Conservation (phyloP, 2,797 vertebrate genomes). For the Mormyrops boulengeri region DNA sequence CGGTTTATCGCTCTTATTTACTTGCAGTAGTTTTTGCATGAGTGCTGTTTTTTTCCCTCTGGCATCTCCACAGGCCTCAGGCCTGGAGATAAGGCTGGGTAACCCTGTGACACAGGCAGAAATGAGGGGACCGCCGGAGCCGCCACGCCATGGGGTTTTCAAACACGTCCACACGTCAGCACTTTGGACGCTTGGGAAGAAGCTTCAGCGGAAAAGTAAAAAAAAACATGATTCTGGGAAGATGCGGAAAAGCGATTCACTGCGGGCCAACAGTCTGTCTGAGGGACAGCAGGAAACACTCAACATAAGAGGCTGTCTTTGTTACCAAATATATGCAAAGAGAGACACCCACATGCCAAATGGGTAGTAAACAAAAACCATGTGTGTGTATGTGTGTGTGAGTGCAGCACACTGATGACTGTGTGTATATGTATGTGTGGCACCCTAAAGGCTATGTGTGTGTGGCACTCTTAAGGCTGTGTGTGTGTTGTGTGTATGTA, state of each 20-base stretch:
- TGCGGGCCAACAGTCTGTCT: not conserved
- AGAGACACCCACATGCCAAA: not conserved
- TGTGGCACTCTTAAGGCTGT: too few species aligned
- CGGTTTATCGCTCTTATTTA: conserved; percentile 43
- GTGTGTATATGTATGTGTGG: not conserved
- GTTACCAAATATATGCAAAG: not conserved
- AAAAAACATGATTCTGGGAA: not conserved
- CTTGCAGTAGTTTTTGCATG: conserved; percentile 23
- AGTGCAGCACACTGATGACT: not conserved
- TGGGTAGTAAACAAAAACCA: not conserved
- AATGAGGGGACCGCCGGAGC: conserved; percentile 26
- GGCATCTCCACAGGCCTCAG: not conserved
- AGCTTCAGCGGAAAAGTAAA: not conserved
- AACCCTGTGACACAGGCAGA: conserved; percentile 39
- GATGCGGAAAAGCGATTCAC: not conserved
- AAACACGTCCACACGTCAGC: conserved; percentile 35
- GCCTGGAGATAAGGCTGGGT: conserved; percentile 53
- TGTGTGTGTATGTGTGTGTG: not conserved
- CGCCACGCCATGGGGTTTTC: conserved; percentile 25
- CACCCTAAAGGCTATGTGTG: not conserved
- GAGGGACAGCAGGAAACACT: not conserved
- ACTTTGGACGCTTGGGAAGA: conserved; percentile 18
- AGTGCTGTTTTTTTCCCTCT: not conserved
- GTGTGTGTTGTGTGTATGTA: too few species aligned
- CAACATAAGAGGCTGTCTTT: not conserved